Conservation (phyloP, 2,888 invertebrate species). For the Sesamia inferens region DNA sequence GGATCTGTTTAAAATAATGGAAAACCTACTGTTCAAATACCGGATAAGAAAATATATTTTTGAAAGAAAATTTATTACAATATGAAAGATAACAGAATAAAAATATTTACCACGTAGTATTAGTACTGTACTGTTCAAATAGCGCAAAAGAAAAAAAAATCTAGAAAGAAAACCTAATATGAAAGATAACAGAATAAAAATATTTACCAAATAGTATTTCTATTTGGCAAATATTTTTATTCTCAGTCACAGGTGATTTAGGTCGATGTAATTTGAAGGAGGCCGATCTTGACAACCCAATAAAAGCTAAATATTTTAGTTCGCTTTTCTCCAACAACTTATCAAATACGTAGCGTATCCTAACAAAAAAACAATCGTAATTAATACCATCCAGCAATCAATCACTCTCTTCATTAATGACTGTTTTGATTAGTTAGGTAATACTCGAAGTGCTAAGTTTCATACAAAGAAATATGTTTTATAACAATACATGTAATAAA, state of each 20-base stretch:
- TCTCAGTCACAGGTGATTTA: conserved; percentile 1
- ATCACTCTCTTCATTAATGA: conserved; percentile 29
- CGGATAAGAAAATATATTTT: not conserved
- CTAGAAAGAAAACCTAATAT: not conserved
- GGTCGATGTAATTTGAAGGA: conserved; percentile 27
- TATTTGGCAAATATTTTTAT: too few relatives aligned
- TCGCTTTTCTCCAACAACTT: conserved; percentile 1
- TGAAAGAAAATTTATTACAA: not conserved
- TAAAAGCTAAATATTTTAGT: conserved; percentile 7
- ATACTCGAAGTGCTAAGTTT: conserved; percentile 24
- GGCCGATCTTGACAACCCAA: not conserved
- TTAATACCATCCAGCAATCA: conserved; percentile 11
- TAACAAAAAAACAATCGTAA: conserved; percentile 27
- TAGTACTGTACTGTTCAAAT: too few relatives aligned
- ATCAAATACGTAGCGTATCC: conserved; percentile 1
- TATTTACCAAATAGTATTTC: conserved; percentile 10
- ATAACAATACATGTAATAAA: not conserved
- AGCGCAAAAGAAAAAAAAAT: too few relatives aligned
- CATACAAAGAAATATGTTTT: conserved; percentile 28
- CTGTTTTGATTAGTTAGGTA: conserved; percentile 35
- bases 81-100: conserved; percentile 2
- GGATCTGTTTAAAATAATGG: not conserved
- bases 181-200: conserved; percentile 2
- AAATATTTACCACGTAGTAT: too few relatives aligned
- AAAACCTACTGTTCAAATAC: not conserved